phyloP scores from a whole-genome alignment of 2,888 invertebrate genomes.

The Cosmia trapezina region DNA sequence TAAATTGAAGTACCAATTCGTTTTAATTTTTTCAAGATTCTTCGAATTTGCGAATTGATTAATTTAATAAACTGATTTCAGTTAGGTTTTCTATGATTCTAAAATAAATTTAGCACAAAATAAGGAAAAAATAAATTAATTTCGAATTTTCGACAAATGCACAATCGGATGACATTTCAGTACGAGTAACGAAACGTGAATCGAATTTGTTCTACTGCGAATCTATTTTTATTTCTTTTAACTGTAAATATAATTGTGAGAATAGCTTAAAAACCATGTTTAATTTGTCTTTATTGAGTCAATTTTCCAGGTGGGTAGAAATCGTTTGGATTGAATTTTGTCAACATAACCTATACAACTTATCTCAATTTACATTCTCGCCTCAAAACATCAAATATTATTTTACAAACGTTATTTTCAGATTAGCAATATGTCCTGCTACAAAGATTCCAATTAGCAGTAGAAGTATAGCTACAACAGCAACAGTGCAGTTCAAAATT shows the following conservation, averaged over 20 bases:
- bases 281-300: constrained; percentile 78
- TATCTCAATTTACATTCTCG: neutral
- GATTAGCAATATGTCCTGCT: constrained; percentile 77
- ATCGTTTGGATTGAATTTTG: neutral
- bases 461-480: constrained; percentile 76
- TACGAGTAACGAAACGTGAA: constrained; percentile 23
- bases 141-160: neutral
- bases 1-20: neutral
- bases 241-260: neutral
- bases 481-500: constrained; percentile 80
- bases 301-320: constrained; percentile 78
- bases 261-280: constrained; percentile 70
- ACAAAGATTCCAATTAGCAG: constrained; percentile 69
- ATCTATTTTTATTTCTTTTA: constrained; percentile 12
- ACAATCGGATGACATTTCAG: constrained; percentile 16
- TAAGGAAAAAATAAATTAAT: neutral
- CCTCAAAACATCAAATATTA: neutral
- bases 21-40: neutral
- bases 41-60: neutral
- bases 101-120: neutral
- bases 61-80: neutral
- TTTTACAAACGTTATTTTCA: constrained; percentile 63
- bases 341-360: constrained; percentile 63
- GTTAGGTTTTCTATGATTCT: too few relatives aligned
- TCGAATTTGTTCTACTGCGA: neutral